Percentiles rank a stretch among this genome's conserved stretches.
phyloP scores from a whole-genome alignment of 1,140 invertebrate species.

The Vanessa tameamea region DNA sequence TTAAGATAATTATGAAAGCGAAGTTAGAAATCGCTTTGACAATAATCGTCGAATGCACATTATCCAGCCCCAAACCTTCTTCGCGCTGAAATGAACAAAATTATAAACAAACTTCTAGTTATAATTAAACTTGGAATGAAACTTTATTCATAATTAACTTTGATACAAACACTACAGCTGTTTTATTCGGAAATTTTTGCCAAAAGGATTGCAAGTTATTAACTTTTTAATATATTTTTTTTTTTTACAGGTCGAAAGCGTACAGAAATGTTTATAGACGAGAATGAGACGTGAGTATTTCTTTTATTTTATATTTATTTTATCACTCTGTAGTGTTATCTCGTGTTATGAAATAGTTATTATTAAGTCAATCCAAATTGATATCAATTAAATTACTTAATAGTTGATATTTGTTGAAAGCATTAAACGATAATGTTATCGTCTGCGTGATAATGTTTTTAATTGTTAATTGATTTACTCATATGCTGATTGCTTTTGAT shows the following conservation, averaged over 20 bases:
- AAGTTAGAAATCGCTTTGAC: too few species aligned
- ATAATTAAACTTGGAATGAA: too few species aligned
- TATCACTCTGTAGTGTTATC: background rate
- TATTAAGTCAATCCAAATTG: background rate
- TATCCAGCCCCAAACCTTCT: too few species aligned
- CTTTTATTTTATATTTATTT: background rate
- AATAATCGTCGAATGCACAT: too few species aligned
- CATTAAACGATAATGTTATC: background rate
- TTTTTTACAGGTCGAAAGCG: slow-evolving; percentile 71
- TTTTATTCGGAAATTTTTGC: too few species aligned
- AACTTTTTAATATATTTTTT: slow-evolving; percentile 28
- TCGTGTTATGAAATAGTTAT: background rate
- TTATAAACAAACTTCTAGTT: too few species aligned
- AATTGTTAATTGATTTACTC: too few species aligned
- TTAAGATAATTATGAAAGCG: too few species aligned
- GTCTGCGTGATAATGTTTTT: background rate
- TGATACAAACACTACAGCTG: background rate
- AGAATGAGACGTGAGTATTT: slow-evolving; percentile 77
- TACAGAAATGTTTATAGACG: slow-evolving; percentile 78
- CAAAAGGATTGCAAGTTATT: background rate
- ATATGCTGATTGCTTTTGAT: too few species aligned
- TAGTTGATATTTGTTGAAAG: background rate
- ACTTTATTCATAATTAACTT: slow-evolving; percentile 1
- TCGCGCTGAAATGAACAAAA: too few species aligned
- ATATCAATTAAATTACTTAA: slow-evolving; percentile 2